A percentile compares a stretch with the other conserved stretches of the same genome.
Evolutionary conservation across 2,888 invertebrate genomes (phyloP).

Genomic region (Athalia rosae): DNA sequence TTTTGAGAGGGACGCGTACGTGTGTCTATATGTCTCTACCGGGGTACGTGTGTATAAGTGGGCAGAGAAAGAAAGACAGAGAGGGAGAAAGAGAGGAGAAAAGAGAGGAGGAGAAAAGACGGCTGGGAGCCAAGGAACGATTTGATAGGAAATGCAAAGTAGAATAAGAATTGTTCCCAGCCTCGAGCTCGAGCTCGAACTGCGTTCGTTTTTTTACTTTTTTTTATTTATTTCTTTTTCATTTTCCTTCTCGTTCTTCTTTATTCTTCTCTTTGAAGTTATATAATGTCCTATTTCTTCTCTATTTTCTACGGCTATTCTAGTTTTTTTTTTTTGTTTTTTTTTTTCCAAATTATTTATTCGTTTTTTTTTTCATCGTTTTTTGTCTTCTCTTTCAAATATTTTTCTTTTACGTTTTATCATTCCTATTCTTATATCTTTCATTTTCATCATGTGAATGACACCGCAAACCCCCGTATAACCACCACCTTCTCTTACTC

Average conservation of each 20-base stretch:
- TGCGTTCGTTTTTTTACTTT: not conserved
- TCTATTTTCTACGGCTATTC: not conserved
- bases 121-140: constrained; percentile 41
- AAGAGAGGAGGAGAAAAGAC: constrained; percentile 42
- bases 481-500: no score
- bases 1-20: constrained; percentile 18
- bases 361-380: no score
- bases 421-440: no score
- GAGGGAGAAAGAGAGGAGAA: constrained; percentile 25
- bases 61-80: not conserved
- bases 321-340: not conserved
- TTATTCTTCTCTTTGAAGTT: constrained; percentile 36
- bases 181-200: constrained; percentile 8
- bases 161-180: constrained; percentile 45
- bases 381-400: no score
- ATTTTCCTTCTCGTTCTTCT: constrained; percentile 28
- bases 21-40: not conserved
- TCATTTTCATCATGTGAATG: no score
- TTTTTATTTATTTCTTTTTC: not conserved
- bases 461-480: no score
- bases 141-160: constrained; percentile 55
- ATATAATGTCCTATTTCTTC: constrained; percentile 30
- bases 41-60: constrained; percentile 22
- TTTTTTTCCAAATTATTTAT: no score
- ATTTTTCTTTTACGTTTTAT: no score